Evolutionary conservation across 2,888 invertebrate genomes (phyloP).

Genomic region (Chouioia cunea): DNA sequence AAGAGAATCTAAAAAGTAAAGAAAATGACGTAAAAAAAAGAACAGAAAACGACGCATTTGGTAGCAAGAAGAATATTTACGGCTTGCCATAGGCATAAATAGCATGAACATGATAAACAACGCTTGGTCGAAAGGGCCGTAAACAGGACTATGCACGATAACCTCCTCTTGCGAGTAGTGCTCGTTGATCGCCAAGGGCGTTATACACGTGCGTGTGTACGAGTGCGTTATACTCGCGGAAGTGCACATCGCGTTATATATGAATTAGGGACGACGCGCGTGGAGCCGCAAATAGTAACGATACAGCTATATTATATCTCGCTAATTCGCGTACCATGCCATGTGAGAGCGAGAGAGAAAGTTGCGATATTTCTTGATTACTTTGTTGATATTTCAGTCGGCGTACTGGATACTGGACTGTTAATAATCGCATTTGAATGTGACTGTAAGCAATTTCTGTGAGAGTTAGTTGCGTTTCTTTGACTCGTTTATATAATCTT

Average conservation of each 20-base stretch:
- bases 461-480: no score
- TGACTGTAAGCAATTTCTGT: no score
- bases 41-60: no score
- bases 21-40: background rate
- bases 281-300: constrained; percentile 20
- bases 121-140: background rate
- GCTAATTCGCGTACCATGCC: constrained; percentile 1
- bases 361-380: background rate
- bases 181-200: background rate
- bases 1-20: background rate
- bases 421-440: no score
- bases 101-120: constrained; percentile 10
- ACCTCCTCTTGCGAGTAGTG: constrained; percentile 3
- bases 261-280: constrained; percentile 16
- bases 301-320: background rate
- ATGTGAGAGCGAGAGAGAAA: background rate
- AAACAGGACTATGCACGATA: constrained; percentile 7
- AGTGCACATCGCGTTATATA: background rate
- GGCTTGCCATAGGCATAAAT: background rate
- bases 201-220: no score
- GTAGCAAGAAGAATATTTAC: background rate
- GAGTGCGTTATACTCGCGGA: no score
- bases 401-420: background rate
- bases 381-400: background rate
- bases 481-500: no score